These are phyloP conservation scores for Augochlorella aurata DNA, from an alignment of 2,888 invertebrate species.

Conservation along the genomic window DNA sequence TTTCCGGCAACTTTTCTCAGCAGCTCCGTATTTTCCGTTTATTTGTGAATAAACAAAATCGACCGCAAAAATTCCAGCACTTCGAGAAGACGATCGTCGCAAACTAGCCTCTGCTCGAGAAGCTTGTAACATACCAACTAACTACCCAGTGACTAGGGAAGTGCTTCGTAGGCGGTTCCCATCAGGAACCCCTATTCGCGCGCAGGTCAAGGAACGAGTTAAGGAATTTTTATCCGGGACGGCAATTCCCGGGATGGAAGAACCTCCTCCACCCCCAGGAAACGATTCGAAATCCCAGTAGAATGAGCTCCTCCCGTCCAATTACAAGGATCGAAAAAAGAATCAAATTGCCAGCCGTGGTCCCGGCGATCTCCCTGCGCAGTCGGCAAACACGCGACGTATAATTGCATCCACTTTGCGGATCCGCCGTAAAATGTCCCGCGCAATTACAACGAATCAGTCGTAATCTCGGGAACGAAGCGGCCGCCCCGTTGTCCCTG, in stretches of 20 bases:
- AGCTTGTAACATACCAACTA: background rate
- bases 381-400: background rate
- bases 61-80: too few relatives aligned
- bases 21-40: too few relatives aligned
- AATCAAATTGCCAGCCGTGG: conserved; percentile 4
- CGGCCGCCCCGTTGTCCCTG: conserved; percentile 18
- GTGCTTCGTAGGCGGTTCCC: background rate
- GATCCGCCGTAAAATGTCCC: conserved; percentile 12
- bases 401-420: conserved; percentile 49
- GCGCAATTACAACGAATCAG: conserved; percentile 33
- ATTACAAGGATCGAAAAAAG: background rate
- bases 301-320: background rate
- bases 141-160: background rate
- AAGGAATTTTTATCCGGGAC: conserved; percentile 4
- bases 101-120: too few relatives aligned
- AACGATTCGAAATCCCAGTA: background rate
- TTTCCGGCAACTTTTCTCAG: too few relatives aligned
- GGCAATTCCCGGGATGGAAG: background rate
- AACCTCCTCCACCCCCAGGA: background rate
- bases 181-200: background rate
- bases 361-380: background rate
- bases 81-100: too few relatives aligned
- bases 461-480: background rate
- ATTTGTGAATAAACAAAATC: too few relatives aligned
- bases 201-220: background rate